Percentiles rank a stretch among this genome's conserved stretches.
phyloP scores from a whole-genome alignment of 2,113 vertebrate genomes.

The Gavia stellata region DNA sequence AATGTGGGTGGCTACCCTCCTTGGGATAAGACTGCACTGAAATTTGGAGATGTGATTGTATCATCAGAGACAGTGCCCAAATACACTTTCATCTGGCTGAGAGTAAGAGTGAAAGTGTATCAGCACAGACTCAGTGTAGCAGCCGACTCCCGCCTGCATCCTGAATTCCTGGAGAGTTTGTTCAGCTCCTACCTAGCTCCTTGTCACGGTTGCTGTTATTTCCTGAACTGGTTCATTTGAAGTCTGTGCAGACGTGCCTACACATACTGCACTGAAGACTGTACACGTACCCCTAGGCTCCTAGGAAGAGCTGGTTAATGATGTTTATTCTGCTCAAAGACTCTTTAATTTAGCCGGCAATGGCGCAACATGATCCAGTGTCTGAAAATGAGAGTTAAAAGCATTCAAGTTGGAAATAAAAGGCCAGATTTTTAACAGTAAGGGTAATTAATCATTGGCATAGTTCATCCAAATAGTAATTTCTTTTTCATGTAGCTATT shows the following conservation, averaged over 20 bases:
- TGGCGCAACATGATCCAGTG: background rate
- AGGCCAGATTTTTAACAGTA: background rate
- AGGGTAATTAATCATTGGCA: background rate
- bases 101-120: fast-evolving
- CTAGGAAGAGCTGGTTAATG: background rate
- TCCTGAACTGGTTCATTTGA: background rate
- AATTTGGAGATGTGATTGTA: background rate
- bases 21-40: background rate
- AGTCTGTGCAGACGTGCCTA: background rate
- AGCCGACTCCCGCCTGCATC: background rate
- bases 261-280: background rate
- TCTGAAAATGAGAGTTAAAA: background rate
- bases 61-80: background rate
- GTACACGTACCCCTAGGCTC: background rate
- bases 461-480: background rate
- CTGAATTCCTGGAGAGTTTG: background rate
- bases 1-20: background rate
- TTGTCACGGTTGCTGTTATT: background rate
- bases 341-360: background rate
- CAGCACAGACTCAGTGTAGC: background rate
- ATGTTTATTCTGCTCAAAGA: background rate
- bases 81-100: background rate
- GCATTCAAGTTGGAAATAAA: background rate
- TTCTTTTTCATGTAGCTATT: background rate
- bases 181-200: background rate